Conservation (phyloP, 2,797 vertebrate species). For the Hemitrygon akajei region DNA sequence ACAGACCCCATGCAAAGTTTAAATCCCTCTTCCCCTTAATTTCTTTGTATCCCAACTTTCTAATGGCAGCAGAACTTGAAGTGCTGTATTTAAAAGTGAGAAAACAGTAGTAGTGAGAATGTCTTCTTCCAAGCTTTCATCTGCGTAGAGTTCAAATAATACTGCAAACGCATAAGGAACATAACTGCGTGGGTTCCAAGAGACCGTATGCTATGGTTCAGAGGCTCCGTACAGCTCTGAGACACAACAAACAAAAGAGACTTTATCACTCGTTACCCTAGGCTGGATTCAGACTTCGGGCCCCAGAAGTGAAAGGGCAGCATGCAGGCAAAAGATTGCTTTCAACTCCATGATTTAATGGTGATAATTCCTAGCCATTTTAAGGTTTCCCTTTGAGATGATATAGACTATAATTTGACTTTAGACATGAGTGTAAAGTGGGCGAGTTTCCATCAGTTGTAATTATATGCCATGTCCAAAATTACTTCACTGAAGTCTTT, state of each 20-base stretch:
- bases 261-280: background rate
- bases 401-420: background rate
- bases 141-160: background rate
- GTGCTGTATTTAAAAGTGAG: background rate
- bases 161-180: background rate
- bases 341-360: background rate
- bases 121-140: background rate
- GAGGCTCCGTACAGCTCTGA: background rate
- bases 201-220: background rate
- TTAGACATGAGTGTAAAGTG: background rate
- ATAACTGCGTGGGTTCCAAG: background rate
- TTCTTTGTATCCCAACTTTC: background rate
- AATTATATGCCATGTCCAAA: background rate
- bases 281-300: background rate
- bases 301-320: conserved; percentile 31
- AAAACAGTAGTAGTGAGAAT: no score
- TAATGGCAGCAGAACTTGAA: background rate
- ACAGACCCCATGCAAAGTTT: background rate
- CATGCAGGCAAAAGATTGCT: background rate
- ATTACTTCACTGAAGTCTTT: background rate
- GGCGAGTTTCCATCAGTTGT: no score
- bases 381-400: background rate
- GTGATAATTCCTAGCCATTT: background rate
- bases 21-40: background rate
- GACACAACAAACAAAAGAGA: background rate